phyloP scores from a whole-genome alignment of 23 tunicate genomes.

The Halocynthia aurantium region DNA sequence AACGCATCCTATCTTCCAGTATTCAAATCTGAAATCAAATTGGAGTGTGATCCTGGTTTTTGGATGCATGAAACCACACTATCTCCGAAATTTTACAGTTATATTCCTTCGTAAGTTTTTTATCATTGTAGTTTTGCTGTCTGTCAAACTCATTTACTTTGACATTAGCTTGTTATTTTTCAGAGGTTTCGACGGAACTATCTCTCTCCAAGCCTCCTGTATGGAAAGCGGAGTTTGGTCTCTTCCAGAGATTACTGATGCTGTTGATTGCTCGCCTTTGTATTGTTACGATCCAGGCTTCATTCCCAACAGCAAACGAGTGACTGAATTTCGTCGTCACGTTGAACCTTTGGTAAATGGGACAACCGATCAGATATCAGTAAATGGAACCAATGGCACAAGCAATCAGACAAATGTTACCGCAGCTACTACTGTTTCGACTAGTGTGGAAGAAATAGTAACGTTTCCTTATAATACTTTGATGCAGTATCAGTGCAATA shows the following conservation, averaged over 20 bases:
- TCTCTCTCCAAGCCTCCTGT: conserved; percentile 22
- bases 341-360: no score
- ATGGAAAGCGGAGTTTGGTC: conserved; percentile 36
- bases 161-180: neutral
- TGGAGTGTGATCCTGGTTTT: conserved; percentile 30
- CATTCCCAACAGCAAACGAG: conserved; percentile 25
- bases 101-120: neutral
- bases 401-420: neutral
- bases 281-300: conserved; percentile 63
- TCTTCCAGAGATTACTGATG: conserved; percentile 21
- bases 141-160: neutral
- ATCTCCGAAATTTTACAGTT: neutral
- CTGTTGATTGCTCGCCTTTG: conserved; percentile 32
- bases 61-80: conserved; percentile 21
- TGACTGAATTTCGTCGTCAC: neutral
- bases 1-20: conserved; percentile 19
- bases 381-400: neutral
- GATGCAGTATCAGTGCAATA: conserved; percentile 43
- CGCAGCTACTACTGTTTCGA: neutral
- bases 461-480: conserved; percentile 7
- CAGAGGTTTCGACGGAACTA: conserved; percentile 10
- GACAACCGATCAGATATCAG: neutral
- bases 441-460: neutral
- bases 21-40: conserved; percentile 2
- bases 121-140: neutral